phyloP scores from a whole-genome alignment of 2,797 vertebrate genomes.

The Danio tinwini region DNA sequence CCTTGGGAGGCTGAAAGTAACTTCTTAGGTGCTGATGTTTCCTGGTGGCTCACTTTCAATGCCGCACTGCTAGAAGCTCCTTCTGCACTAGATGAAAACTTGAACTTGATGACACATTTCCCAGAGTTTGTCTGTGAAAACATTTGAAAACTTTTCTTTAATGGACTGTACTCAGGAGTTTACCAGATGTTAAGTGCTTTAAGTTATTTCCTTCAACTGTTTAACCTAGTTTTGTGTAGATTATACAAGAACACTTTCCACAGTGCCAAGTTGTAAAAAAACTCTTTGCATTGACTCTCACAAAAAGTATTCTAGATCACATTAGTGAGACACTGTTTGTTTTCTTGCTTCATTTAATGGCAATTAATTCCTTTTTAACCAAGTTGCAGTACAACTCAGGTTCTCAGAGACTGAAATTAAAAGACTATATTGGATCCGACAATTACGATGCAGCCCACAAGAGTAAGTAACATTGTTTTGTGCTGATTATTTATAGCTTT shows the following conservation, averaged over 20 bases:
- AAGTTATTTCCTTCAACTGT: background rate
- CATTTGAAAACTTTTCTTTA: conserved; percentile 27
- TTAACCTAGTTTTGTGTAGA: conserved; percentile 9
- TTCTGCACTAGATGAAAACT: conserved; percentile 75
- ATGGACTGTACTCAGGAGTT: conserved; percentile 9
- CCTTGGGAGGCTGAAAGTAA: conserved; percentile 69
- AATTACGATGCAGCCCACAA: too few species aligned
- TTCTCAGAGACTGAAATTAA: too few species aligned
- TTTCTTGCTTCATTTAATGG: background rate
- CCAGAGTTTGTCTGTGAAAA: conserved; percentile 74
- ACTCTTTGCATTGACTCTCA: too few species aligned
- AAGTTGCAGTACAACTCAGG: too few species aligned
- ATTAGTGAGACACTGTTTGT: too few species aligned
- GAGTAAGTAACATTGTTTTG: too few species aligned
- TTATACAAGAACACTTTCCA: too few species aligned
- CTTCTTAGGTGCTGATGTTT: conserved; percentile 66
- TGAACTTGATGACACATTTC: conserved; percentile 83
- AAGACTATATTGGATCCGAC: too few species aligned
- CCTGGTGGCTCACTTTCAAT: conserved; percentile 60
- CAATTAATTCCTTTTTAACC: too few species aligned
- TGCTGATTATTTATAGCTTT: too few species aligned
- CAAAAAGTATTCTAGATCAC: too few species aligned
- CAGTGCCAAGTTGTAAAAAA: too few species aligned
- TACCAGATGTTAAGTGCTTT: conserved; percentile 15
- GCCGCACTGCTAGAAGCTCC: conserved; percentile 63